Base-by-base conservation (phyloP, 2,888 invertebrate genomes). In the Heliconius sara region DNA sequence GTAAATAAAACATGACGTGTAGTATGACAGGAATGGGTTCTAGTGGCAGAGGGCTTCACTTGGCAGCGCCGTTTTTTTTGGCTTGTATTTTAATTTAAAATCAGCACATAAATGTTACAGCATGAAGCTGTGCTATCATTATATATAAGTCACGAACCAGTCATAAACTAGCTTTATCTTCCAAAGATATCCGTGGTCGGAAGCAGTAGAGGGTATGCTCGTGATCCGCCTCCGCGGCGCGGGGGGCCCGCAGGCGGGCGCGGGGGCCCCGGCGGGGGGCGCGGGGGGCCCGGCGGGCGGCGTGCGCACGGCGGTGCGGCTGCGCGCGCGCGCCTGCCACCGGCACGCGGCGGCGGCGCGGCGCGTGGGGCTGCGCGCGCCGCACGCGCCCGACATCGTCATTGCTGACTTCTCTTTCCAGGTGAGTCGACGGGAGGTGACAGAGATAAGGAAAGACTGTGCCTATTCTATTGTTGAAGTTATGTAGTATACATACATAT, bases 141-240 rank as follows among this genome's bases (percentile, higher is more conserved):
- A 0, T 34, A 34, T 0, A 5, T 34, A 34, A 34, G 34, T 34
- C 30, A 30, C 30, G 30, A 30, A 30, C 16, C 6, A 16, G 5
- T 19, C 1, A 47, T 0, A 47, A 52, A 52, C 2, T 9, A 7
- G 0, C 22, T 25, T 0, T 60, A 27, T 16, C 0, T 16, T 25
- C 12, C 25, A 12, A 84, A 95, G 95, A 77, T 95, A 95, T 77
- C 94, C 94, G 0, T 95, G 95, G 95, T 89, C 92, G 4, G 95
- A 95, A 84, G 95, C 94, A n/a, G 95, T 94, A n/a, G 94, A 94
- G 82, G 95, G 95, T 0, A 94, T 95, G 93, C 87, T 95, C 13
- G 94, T 95, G 47, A 93, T 95, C 83, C 91, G 95, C 0, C 90
- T 94, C 9, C 90, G 94, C 0, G 93, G 94, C 0, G 85, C 85